These are phyloP conservation scores for Platynereis dumerilii DNA, from an alignment of 2,888 invertebrate species.

Conservation along the genomic window DNA sequence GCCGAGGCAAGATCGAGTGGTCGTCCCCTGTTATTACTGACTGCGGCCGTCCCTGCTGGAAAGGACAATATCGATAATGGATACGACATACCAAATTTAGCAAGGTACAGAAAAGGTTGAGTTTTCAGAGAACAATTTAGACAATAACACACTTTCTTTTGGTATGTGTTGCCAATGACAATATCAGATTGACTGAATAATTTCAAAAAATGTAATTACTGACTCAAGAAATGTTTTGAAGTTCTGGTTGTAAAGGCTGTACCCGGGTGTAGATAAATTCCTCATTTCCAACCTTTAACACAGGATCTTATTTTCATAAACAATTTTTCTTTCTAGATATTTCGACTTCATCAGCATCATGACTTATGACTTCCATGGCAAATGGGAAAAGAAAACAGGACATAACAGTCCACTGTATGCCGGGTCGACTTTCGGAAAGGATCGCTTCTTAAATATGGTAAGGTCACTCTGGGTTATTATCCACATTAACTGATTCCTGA, in stretches of 20 bases:
- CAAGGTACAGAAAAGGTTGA: too few relatives aligned
- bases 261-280: too few relatives aligned
- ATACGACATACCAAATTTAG: constrained; percentile 27
- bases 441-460: constrained; percentile 33
- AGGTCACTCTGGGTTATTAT: constrained; percentile 11
- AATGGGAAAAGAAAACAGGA: constrained; percentile 37
- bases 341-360: constrained; percentile 36
- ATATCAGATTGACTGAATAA: too few relatives aligned
- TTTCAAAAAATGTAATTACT: too few relatives aligned
- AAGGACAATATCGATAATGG: constrained; percentile 30
- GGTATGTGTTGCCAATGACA: too few relatives aligned
- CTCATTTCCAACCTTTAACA: too few relatives aligned
- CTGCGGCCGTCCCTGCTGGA: constrained; percentile 38
- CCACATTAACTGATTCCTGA: too few relatives aligned
- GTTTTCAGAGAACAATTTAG: too few relatives aligned
- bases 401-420: constrained; percentile 36
- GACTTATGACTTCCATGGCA: constrained; percentile 39
- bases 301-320: too few relatives aligned
- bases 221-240: too few relatives aligned
- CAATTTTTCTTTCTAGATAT: constrained; percentile 28
- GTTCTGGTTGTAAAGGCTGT: too few relatives aligned
- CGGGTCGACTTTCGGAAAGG: constrained; percentile 9
- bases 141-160: too few relatives aligned
- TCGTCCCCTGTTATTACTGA: constrained; percentile 28
- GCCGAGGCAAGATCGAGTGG: constrained; percentile 22